Evolutionary conservation across 2,888 invertebrate species (phyloP).

Genomic region (Hemithea aestivaria): DNA sequence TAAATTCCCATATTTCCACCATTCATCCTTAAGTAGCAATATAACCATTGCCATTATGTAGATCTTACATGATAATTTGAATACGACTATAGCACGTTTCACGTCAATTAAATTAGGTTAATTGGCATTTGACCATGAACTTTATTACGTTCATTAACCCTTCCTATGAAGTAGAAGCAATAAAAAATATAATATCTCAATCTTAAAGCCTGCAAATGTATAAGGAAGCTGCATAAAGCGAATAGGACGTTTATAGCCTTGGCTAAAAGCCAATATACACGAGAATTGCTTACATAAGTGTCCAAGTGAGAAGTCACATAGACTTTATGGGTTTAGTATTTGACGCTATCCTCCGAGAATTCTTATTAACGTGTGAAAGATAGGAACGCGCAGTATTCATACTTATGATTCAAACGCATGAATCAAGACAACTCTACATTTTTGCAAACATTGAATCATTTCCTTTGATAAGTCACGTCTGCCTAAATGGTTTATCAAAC

Average conservation of each 20-base stretch:
- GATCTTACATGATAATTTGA: constrained; percentile 10
- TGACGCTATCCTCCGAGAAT: background rate
- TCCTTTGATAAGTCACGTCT: constrained; percentile 5
- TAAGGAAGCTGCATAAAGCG: constrained; percentile 50
- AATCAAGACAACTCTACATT: constrained; percentile 7
- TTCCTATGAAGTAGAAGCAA: constrained; percentile 4
- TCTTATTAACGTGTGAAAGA: constrained; percentile 1
- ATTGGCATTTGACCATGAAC: constrained; percentile 43
- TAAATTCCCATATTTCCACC: constrained; percentile 5
- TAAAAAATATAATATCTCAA: constrained; percentile 4
- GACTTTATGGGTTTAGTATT: constrained; percentile 10
- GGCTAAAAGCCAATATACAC: constrained; percentile 53
- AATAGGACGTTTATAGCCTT: constrained; percentile 57
- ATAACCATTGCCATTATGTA: constrained; percentile 1
- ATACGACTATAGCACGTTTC: constrained; percentile 25
- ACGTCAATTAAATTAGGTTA: constrained; percentile 29
- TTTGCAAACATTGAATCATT: constrained; percentile 21
- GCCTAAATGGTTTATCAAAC: background rate
- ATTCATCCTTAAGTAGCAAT: background rate
- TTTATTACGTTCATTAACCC: constrained; percentile 28
- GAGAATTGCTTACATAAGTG: constrained; percentile 46
- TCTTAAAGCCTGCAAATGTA: constrained; percentile 19
- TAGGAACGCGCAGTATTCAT: too few species aligned
- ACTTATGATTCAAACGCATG: constrained; percentile 20
- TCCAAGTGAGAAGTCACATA: constrained; percentile 22